Conservation (phyloP, 1,140 invertebrate genomes). For the Teleogryllus occipitalis region DNA sequence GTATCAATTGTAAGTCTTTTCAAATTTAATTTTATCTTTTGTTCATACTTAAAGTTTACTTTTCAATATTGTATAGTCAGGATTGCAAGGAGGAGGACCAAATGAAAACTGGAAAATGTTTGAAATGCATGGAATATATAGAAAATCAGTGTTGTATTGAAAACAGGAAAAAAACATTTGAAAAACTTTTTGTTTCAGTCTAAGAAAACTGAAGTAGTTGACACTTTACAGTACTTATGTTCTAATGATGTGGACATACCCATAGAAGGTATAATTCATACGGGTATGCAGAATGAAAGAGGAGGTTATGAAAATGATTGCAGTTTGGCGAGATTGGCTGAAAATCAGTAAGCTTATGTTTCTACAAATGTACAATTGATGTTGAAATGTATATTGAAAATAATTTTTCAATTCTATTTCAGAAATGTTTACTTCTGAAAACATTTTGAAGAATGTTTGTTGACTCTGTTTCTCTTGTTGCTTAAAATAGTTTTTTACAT, state of each 20-base stretch:
- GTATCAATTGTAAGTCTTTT: no score
- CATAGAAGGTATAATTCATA: constrained; percentile 90
- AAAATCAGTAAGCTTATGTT: constrained; percentile 68
- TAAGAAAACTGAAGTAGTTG: constrained; percentile 78
- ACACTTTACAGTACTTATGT: constrained; percentile 86
- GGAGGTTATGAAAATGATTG: constrained; percentile 99
- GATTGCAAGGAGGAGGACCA: no score
- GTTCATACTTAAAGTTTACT: no score
- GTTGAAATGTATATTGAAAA: background rate
- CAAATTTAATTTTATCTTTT: no score
- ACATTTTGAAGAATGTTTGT: background rate
- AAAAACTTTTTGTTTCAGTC: constrained; percentile 44
- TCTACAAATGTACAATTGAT: background rate
- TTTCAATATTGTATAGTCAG: no score
- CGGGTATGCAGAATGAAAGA: constrained; percentile 92
- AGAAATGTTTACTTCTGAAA: background rate
- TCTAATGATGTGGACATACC: constrained; percentile 95
- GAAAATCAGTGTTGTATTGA: no score
- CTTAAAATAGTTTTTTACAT: background rate
- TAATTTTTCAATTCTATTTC: background rate
- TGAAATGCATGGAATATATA: no score
- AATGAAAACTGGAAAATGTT: no score
- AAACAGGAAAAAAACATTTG: no score
- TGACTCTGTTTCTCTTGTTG: constrained; percentile 6
- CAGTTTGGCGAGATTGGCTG: constrained; percentile 77